Conservation (phyloP, 1,140 invertebrate species). For the Halotydeus destructor region DNA sequence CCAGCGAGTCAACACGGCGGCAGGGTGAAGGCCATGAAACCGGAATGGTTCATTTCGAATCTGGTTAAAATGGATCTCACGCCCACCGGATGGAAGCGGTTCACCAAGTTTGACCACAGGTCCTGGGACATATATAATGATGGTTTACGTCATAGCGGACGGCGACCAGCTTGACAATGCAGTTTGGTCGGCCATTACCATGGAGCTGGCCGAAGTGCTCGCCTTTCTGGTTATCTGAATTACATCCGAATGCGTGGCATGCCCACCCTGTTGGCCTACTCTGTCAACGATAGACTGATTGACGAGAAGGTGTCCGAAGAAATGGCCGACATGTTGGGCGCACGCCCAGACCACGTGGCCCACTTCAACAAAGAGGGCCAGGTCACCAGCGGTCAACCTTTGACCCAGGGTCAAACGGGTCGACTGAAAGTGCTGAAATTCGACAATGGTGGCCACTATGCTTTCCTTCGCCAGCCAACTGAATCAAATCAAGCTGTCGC, state of each 20-base stretch:
- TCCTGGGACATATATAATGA: neutral
- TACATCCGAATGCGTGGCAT: neutral
- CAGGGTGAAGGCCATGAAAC: neutral
- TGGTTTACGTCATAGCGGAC: neutral
- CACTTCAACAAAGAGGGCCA: no score
- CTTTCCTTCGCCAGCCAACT: no score
- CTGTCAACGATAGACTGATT: slow-evolving; percentile 2
- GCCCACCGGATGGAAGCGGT: neutral
- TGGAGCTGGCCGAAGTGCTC: neutral
- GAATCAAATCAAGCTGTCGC: no score
- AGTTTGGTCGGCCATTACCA: neutral
- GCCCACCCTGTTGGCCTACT: neutral
- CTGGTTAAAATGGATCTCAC: neutral
- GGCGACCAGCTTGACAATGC: slow-evolving; percentile 2
- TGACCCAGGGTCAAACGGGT: no score
- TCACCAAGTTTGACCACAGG: neutral
- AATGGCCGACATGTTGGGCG: neutral
- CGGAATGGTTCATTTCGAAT: neutral
- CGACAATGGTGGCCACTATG: no score
- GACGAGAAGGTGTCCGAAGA: neutral
- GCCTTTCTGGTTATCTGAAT: neutral
- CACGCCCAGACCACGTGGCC: no score
- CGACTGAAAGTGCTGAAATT: no score
- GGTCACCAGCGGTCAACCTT: no score
- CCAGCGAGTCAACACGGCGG: slow-evolving; percentile 1